Percentiles rank a stretch among this genome's conserved stretches.
phyloP scores from a whole-genome alignment of 2,888 invertebrate species.

The Caenorhabditis sp. region DNA sequence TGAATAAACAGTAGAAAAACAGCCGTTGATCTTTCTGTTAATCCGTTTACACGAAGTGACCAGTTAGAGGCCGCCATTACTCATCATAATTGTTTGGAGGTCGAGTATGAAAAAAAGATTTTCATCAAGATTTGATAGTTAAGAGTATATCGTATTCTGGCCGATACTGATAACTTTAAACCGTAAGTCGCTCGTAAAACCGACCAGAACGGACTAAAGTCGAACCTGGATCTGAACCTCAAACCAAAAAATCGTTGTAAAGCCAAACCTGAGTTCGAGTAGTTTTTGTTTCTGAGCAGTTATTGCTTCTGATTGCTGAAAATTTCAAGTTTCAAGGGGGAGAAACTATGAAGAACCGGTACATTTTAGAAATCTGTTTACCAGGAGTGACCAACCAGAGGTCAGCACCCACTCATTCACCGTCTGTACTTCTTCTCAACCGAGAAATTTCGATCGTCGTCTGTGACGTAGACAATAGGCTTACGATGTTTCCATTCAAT shows the following conservation, averaged over 20 bases:
- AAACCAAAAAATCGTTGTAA: no score
- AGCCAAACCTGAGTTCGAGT: no score
- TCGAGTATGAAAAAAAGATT: background rate
- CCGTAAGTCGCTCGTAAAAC: no score
- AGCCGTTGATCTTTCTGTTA: background rate
- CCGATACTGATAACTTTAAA: no score
- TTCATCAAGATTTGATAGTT: no score
- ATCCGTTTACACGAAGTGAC: background rate
- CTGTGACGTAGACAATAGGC: conserved; percentile 15
- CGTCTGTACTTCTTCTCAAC: conserved; percentile 7
- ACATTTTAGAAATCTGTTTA: conserved; percentile 18
- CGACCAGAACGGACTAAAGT: no score
- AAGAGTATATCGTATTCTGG: no score
- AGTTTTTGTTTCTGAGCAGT: no score
- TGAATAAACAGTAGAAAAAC: background rate
- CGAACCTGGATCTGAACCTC: no score
- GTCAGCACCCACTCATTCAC: conserved; percentile 16
- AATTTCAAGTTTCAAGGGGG: background rate
- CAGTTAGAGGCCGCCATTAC: background rate
- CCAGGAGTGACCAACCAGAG: conserved; percentile 37
- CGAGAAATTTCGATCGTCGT: conserved; percentile 21
- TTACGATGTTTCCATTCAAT: conserved; percentile 10
- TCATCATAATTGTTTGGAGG: background rate
- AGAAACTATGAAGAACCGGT: background rate
- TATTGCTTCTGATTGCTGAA: background rate